Conservation (phyloP, 1,140 invertebrate genomes). For the Bradynema listronoti region DNA sequence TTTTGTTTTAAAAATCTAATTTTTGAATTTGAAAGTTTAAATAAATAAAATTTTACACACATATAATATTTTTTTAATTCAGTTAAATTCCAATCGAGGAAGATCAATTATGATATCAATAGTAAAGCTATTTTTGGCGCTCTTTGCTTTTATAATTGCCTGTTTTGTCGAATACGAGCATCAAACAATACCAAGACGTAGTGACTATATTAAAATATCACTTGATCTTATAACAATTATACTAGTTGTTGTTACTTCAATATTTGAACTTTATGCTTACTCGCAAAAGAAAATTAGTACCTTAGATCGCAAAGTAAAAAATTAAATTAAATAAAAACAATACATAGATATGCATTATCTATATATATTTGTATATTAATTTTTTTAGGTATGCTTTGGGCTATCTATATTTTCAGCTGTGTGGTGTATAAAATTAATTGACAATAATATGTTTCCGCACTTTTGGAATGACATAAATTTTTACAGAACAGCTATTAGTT, state of each 20-base stretch:
- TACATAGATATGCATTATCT: too few species aligned
- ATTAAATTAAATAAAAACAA: too few species aligned
- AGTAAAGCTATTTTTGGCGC: too few species aligned
- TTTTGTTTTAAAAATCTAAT: too few species aligned
- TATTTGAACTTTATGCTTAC: constrained; percentile 48
- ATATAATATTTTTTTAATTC: too few species aligned
- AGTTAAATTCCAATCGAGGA: too few species aligned
- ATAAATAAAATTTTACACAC: too few species aligned
- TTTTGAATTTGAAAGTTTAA: too few species aligned
- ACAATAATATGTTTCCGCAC: constrained; percentile 52
- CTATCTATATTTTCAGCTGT: constrained; percentile 52
- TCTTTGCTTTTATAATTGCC: too few species aligned
- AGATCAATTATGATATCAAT: too few species aligned
- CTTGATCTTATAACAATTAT: constrained; percentile 52
- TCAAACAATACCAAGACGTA: constrained; percentile 37
- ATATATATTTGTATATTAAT: neutral
- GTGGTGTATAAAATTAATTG: constrained; percentile 54
- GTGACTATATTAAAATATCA: constrained; percentile 55
- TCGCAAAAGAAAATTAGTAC: too few species aligned
- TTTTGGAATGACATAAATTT: constrained; percentile 50
- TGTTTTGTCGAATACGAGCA: constrained; percentile 52
- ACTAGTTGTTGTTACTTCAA: constrained; percentile 44
- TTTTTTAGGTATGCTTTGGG: constrained; percentile 47
- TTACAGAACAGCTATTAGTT: constrained; percentile 31
- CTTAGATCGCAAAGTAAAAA: too few species aligned